Percentiles rank a stretch among this genome's conserved stretches.
phyloP scores from a whole-genome alignment of 2,113 vertebrate genomes.

The Paradoxurus hermaphroditus region DNA sequence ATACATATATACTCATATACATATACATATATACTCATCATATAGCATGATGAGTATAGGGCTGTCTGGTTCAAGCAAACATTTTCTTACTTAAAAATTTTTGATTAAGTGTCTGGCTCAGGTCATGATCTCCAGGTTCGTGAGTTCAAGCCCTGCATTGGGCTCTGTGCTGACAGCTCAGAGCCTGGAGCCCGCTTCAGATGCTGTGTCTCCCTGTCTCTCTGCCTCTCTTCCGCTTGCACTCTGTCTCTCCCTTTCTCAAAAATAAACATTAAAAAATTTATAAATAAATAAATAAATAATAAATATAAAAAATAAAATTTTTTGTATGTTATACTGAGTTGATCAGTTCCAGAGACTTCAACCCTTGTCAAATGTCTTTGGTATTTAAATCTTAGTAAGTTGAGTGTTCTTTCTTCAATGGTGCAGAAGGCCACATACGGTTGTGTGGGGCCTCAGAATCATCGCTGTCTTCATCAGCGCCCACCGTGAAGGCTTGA shows the following conservation, averaged over 20 bases:
- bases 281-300: too few species aligned
- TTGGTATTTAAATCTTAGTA: conserved; percentile 23
- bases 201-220: too few species aligned
- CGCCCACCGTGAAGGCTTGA: not conserved
- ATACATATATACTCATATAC: too few species aligned
- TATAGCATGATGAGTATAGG: not conserved
- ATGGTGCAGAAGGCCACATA: not conserved
- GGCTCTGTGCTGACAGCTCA: too few species aligned
- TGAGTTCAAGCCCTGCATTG: too few species aligned
- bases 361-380: not conserved
- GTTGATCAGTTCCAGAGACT: conserved; percentile 10
- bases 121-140: too few species aligned
- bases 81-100: not conserved
- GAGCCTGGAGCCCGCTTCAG: too few species aligned
- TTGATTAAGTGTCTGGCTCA: too few species aligned
- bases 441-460: not conserved
- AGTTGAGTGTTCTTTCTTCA: not conserved
- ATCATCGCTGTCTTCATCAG: not conserved
- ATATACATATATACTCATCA: not conserved
- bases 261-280: too few species aligned
- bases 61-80: not conserved
- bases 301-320: not conserved
- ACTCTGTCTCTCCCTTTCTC: too few species aligned
- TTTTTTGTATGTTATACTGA: not conserved
- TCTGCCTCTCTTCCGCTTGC: too few species aligned